Base-by-base conservation (phyloP, 2,113 vertebrate genomes). In the Microtus richardsoni region DNA sequence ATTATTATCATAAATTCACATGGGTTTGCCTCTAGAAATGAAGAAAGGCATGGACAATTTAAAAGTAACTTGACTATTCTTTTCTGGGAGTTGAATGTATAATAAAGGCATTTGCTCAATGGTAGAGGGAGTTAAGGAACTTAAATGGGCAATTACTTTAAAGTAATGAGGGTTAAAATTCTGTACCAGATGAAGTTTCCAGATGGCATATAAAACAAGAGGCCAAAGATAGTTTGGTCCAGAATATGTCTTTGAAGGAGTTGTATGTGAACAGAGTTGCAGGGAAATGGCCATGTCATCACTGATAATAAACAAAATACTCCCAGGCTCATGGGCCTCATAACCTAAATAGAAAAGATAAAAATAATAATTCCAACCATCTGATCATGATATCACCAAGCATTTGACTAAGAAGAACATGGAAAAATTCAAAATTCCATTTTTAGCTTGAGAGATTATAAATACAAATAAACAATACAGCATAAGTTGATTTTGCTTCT, bases 271-370 rank as follows among this genome's bases (percentile, higher is more conserved):
- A 93, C 7, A 87, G 39, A 84, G 91, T 17, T 95, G 39, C 33
- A 75, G 36, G 39, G 90, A 94, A 95, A 90, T 84, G 64, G 22
- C 66, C 68, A 41, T 70, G 21, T 89, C 64, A 92, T 75, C 49
- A 88, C 0, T 80, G 92, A 79, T 89, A 52, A 89, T 94, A 87
- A 89, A 93, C 24, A 94, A 94, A 96, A 93, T 93, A 88, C 70
- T 21, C n/a, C 10, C 91, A 49, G 24, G 36, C 33, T 11, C 22
- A 41, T 41, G 36, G 5, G 88, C 1, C 26, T 24, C 47, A 66
- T 90, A 93, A 79, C 3, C 22, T 84, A 68, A 92, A 70, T 9
- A 83, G 22, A 28, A 87, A 86, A 62, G 4, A 54, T 74, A 79
- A 89, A 84, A 84, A 82, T 44, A 94, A 95, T 77, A 60, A 7